Conservation (phyloP, 2,113 vertebrate genomes). For the Eonycteris spelaea region DNA sequence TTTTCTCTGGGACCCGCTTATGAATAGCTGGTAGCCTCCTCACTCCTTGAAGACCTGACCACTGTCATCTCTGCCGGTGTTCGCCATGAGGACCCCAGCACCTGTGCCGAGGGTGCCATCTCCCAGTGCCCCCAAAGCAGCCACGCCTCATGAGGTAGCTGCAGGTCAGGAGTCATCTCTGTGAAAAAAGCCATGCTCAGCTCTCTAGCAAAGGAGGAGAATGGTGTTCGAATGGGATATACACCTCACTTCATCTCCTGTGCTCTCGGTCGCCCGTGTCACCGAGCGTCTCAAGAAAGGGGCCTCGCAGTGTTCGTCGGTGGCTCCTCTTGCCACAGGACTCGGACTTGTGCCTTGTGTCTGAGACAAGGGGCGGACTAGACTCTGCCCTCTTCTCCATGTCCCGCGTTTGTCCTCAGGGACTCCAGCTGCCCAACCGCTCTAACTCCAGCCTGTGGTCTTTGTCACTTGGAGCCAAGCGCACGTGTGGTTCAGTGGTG, state of each 20-base stretch:
- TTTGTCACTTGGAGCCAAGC: background rate
- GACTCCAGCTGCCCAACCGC: background rate
- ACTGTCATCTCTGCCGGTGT: background rate
- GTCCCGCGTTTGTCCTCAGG: background rate
- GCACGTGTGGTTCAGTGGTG: background rate
- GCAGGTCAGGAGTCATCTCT: background rate
- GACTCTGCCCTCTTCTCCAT: background rate
- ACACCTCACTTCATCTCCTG: accelerated
- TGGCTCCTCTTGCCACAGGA: background rate
- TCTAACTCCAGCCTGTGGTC: background rate
- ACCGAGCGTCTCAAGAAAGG: background rate
- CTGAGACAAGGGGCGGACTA: background rate
- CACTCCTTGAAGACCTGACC: background rate
- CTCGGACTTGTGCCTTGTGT: background rate
- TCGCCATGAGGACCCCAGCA: background rate
- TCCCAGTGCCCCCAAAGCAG: background rate
- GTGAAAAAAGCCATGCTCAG: background rate
- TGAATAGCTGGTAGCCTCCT: background rate
- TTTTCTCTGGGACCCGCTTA: background rate
- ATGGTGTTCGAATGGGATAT: background rate
- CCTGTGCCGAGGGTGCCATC: background rate
- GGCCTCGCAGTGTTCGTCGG: background rate
- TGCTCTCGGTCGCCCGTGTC: background rate
- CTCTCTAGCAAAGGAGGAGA: background rate
- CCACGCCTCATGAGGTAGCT: background rate